These are phyloP conservation scores for Spodoptera litura DNA, from an alignment of 1,140 invertebrate genomes.

Conservation along the genomic window DNA sequence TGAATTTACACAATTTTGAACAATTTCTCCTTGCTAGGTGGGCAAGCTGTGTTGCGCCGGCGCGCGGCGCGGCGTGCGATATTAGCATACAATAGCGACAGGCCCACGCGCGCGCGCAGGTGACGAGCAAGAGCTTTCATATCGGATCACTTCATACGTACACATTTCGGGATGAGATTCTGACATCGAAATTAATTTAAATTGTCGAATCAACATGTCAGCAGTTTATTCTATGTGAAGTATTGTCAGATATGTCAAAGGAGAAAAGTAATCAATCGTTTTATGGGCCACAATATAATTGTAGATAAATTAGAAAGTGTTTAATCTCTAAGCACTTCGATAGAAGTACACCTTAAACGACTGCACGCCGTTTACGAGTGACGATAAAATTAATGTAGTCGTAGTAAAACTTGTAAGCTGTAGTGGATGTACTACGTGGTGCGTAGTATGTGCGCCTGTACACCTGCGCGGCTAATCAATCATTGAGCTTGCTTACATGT, in stretches of 20 bases:
- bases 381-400: slow-evolving; percentile 35
- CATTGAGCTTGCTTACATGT: not conserved
- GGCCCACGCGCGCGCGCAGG: slow-evolving; percentile 72
- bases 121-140: slow-evolving; percentile 67
- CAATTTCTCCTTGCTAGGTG: slow-evolving; percentile 63
- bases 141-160: slow-evolving; percentile 60
- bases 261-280: not conserved
- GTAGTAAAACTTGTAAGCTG: not conserved
- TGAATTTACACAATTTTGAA: slow-evolving; percentile 49
- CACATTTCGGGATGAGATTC: slow-evolving; percentile 59
- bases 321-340: slow-evolving; percentile 9
- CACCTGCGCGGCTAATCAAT: not conserved
- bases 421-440: not conserved
- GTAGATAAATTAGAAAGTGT: slow-evolving; percentile 16
- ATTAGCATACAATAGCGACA: slow-evolving; percentile 77
- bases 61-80: slow-evolving; percentile 41
- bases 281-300: slow-evolving; percentile 7
- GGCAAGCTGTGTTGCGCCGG: slow-evolving; percentile 48
- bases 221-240: not conserved
- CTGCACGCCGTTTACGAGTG: slow-evolving; percentile 21
- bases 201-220: not conserved
- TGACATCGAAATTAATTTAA: slow-evolving; percentile 55
- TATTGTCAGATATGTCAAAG: not conserved
- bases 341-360: slow-evolving; percentile 12
- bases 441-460: not conserved